Conservation (phyloP, 92 coral and sea anemone species). For the Zoanthus gigantus region DNA sequence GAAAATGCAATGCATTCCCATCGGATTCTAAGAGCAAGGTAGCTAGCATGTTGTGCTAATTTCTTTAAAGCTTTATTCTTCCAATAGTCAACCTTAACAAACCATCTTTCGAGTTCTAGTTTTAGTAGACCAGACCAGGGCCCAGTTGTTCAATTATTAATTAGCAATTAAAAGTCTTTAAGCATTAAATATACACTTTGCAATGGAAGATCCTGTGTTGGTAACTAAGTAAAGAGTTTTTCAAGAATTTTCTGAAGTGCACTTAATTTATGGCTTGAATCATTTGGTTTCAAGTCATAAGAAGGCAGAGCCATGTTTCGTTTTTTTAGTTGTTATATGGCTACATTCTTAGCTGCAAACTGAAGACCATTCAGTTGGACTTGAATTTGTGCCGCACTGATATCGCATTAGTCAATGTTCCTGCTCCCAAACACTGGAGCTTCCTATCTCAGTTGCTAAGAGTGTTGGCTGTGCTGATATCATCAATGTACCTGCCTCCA, state of each 20-base stretch:
- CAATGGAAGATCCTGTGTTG: not conserved
- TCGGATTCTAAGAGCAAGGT: slow-evolving; percentile 30
- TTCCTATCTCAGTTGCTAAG: not conserved
- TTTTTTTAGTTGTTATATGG: too few species aligned
- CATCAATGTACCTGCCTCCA: not conserved
- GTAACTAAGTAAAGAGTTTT: not conserved
- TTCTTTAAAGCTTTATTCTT: not conserved
- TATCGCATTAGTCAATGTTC: not conserved
- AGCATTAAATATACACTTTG: not conserved
- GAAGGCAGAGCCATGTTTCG: too few species aligned
- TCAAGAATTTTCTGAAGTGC: too few species aligned
- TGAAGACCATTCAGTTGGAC: too few species aligned
- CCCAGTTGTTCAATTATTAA: not conserved
- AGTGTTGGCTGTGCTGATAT: not conserved
- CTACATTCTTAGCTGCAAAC: too few species aligned
- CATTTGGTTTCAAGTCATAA: too few species aligned
- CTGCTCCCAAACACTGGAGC: not conserved
- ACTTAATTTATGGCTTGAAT: too few species aligned
- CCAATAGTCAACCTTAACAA: not conserved
- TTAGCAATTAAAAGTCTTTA: not conserved
- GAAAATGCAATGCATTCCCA: slow-evolving; percentile 70
- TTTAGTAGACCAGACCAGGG: not conserved
- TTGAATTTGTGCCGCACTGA: not conserved
- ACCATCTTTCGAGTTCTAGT: not conserved
- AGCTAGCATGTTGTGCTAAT: not conserved